phyloP scores from a whole-genome alignment of 2,888 invertebrate species.

The Polymixis lichenea region DNA sequence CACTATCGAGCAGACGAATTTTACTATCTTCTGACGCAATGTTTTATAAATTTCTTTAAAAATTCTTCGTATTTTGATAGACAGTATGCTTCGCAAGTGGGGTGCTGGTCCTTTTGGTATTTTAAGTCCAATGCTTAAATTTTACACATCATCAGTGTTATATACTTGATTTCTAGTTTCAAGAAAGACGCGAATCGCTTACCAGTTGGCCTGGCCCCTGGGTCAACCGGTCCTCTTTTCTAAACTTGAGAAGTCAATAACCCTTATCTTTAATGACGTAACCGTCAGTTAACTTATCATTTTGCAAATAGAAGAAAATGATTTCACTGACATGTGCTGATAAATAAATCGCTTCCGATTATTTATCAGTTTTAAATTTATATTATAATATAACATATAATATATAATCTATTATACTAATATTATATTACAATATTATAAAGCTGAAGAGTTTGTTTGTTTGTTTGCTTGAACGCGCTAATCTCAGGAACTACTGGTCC shows the following conservation, averaged over 20 bases:
- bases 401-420: too few relatives aligned
- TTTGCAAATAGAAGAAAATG: slow-evolving; percentile 13
- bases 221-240: slow-evolving; percentile 16
- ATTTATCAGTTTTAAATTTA: slow-evolving; percentile 40
- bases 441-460: too few relatives aligned
- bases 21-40: neutral
- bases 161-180: neutral
- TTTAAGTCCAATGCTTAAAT: too few relatives aligned
- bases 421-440: too few relatives aligned
- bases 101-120: neutral
- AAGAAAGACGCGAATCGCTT: neutral
- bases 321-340: slow-evolving; percentile 11
- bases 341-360: slow-evolving; percentile 21
- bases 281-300: slow-evolving; percentile 11
- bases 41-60: neutral
- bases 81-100: neutral
- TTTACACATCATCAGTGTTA: neutral
- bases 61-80: neutral
- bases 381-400: too few relatives aligned
- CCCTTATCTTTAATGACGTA: slow-evolving; percentile 18
- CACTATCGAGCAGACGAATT: neutral
- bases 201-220: slow-evolving; percentile 13
- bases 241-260: slow-evolving; percentile 40
- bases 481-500: too few relatives aligned
- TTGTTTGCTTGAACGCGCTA: too few relatives aligned